Percentiles rank a stretch among this genome's conserved stretches.
Conservation (phyloP, 2,113 vertebrate genomes). For the Paradoxurus hermaphroditus region DNA sequence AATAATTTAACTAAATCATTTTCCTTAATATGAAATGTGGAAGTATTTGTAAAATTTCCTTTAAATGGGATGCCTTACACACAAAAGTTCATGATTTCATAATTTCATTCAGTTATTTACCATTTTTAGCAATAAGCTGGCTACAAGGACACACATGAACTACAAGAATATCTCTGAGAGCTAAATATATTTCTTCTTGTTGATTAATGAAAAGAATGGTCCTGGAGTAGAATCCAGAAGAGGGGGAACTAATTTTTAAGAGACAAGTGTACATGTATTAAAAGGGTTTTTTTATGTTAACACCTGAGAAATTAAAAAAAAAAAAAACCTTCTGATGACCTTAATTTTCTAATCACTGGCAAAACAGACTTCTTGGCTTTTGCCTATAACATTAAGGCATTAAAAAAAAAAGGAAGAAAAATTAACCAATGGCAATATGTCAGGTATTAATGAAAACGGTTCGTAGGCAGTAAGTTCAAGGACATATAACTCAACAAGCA, state of each 20-base stretch:
- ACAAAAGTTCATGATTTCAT: slow-evolving; percentile 15
- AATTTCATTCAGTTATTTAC: slow-evolving; percentile 65
- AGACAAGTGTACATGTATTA: slow-evolving; percentile 29
- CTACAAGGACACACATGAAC: not conserved
- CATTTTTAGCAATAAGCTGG: slow-evolving; percentile 70
- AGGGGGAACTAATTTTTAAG: slow-evolving; percentile 57
- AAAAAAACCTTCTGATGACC: not conserved
- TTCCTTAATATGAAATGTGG: not conserved
- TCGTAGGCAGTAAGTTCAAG: slow-evolving; percentile 52
- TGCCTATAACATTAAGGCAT: not conserved
- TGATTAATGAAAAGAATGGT: slow-evolving; percentile 67
- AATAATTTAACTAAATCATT: slow-evolving; percentile 2
- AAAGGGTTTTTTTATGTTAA: not conserved
- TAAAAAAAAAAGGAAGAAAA: not conserved
- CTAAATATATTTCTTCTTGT: slow-evolving; percentile 40
- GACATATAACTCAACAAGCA: slow-evolving; percentile 30
- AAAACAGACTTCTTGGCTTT: not conserved
- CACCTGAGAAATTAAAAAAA: not conserved
- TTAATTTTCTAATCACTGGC: not conserved
- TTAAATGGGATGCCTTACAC: not conserved
- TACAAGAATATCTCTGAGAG: slow-evolving; percentile 61
- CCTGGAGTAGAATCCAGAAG: slow-evolving; percentile 55
- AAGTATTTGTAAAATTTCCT: not conserved
- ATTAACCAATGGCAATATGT: slow-evolving; percentile 12
- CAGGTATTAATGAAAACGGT: slow-evolving; percentile 43